Conservation (phyloP, 2,888 invertebrate genomes). For the Dasysyrphus albostriatus region DNA sequence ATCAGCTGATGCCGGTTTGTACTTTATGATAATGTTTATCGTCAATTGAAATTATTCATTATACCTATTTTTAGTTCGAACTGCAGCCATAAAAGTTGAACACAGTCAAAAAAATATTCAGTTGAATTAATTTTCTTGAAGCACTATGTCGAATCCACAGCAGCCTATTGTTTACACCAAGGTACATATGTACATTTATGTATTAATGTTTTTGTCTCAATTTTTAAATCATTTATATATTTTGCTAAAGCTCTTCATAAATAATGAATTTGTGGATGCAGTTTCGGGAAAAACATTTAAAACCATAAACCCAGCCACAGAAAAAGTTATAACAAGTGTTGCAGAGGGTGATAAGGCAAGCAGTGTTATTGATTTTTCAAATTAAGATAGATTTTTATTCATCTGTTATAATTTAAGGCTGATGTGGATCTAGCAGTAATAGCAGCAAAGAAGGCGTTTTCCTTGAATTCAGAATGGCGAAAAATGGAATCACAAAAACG, state of each 20-base stretch:
- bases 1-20: background rate
- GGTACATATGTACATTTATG: constrained; percentile 77
- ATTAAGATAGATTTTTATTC: background rate
- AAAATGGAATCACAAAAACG: constrained; percentile 92
- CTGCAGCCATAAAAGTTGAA: constrained; percentile 1
- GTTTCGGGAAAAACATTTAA: constrained; percentile 93
- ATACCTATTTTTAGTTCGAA: background rate
- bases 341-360: constrained; percentile 93
- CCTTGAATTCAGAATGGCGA: constrained; percentile 90
- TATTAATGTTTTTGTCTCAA: background rate
- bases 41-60: constrained; percentile 1
- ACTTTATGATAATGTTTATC: constrained; percentile 1
- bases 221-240: constrained; percentile 1
- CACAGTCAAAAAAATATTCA: constrained; percentile 65
- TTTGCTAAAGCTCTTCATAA: constrained; percentile 89
- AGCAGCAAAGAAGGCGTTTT: constrained; percentile 91
- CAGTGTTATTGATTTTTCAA: constrained; percentile 13
- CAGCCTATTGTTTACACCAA: constrained; percentile 85
- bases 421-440: constrained; percentile 92
- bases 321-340: constrained; percentile 89
- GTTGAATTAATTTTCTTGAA: constrained; percentile 33
- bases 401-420: constrained; percentile 84
- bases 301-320: constrained; percentile 93
- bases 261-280: constrained; percentile 92
- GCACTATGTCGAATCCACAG: constrained; percentile 83